Evolutionary conservation across 2,113 vertebrate species (phyloP), one percentile per base, ranked within the genome.

Genomic region (Narcine bancroftii): DNA sequence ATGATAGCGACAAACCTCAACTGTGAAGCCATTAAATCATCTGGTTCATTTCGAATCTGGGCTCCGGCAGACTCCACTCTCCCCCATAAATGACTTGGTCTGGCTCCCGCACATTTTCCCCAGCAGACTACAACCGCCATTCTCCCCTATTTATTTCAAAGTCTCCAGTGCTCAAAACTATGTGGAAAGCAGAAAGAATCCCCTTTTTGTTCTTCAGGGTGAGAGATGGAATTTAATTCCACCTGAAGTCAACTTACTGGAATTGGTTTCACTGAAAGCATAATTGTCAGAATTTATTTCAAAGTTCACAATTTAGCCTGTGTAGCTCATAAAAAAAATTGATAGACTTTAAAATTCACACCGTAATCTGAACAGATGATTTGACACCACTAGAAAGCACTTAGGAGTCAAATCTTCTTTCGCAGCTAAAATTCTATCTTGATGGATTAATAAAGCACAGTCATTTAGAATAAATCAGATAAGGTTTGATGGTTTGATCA

Each of bases 371-470:
- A 6, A 53, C n/a, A 26, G 11, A 63, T 24, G 81, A 87, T 87
- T 87, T 87, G 33, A 19, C 6, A n/a, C 53, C 29, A 24, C 81
- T 56, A 33, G n/a, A n/a, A 87, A 87, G 33, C 36, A 87, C 60
- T 87, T 60, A 63, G 81, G 81, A 60, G n/a, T 36, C 60, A 87
- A 39, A 87, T 87, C 53, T 60, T 60, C 53, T 60, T 36, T 60
- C 50, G 17, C 53, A 36, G 15, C 6, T 87, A n/a, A 87, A 60
- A 87, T 87, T 87, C 33, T 87, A 87, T 21, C n/a, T 60, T 60
- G 81, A 87, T 60, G 81, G 81, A 87, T 87, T 87, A 87, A 36
- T 63, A 87, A 87, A 87, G n/a, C 17, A 13, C 33, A 60, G 33
- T 87, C 29, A 13, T 87, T 63, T 56, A 21, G 15, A 36, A 56